These are phyloP conservation scores for Peribatodes rhomboidaria DNA, from an alignment of 2,888 invertebrate genomes.

Conservation along the genomic window DNA sequence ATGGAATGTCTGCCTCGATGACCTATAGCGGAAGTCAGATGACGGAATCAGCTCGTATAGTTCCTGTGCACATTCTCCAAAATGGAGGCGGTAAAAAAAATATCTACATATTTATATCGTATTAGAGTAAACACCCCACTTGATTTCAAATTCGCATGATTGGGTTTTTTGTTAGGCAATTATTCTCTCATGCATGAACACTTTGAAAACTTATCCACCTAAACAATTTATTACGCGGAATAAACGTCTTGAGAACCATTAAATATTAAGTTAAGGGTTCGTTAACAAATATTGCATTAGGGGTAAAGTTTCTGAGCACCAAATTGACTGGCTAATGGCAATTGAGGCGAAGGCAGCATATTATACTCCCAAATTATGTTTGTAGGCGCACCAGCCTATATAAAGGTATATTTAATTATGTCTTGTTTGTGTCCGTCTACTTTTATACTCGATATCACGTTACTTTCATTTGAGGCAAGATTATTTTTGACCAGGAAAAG, in stretches of 20 bases:
- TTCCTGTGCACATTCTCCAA: too few relatives aligned
- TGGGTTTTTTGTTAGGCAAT: neutral
- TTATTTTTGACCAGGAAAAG: too few relatives aligned
- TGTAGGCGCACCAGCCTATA: neutral
- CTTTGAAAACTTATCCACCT: slow-evolving; percentile 1
- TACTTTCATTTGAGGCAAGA: too few relatives aligned
- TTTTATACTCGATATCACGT: too few relatives aligned
- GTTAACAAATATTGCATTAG: slow-evolving; percentile 40
- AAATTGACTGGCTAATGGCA: slow-evolving; percentile 15
- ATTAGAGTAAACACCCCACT: neutral
- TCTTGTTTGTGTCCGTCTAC: too few relatives aligned
- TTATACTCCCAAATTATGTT: slow-evolving; percentile 2
- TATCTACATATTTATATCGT: too few relatives aligned
- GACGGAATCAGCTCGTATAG: too few relatives aligned
- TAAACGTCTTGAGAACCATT: slow-evolving; percentile 43
- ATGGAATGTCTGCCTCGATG: too few relatives aligned
- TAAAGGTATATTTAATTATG: neutral
- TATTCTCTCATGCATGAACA: slow-evolving; percentile 3
- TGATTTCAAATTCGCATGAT: slow-evolving; percentile 4
- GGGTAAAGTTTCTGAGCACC: slow-evolving; percentile 25
- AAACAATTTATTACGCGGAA: slow-evolving; percentile 47
- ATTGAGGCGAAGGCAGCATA: neutral
- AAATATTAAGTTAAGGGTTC: slow-evolving; percentile 47
- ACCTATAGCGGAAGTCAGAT: too few relatives aligned
- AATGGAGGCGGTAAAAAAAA: too few relatives aligned